These are phyloP conservation scores for Sceloporus undulatus DNA, from an alignment of 2,113 vertebrate species.

Conservation along the genomic window DNA sequence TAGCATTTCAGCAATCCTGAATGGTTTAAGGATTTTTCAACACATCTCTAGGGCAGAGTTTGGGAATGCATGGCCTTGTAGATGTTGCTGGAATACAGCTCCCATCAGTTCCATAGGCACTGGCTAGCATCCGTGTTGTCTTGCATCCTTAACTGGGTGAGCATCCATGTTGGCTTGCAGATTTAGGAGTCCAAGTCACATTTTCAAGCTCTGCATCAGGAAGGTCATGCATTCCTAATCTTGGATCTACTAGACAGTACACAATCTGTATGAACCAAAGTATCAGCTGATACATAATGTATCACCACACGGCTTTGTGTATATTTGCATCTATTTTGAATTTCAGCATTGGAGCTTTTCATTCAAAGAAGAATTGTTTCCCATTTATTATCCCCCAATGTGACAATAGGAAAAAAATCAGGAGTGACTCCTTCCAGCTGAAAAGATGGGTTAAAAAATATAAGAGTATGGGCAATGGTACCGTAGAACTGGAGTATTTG, in stretches of 20 bases:
- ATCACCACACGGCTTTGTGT: neutral
- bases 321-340: neutral
- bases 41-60: too few species aligned
- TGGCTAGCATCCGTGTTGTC: too few species aligned
- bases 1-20: neutral
- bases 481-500: neutral
- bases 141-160: too few species aligned
- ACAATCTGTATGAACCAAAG: neutral
- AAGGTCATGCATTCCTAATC: neutral
- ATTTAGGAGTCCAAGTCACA: too few species aligned
- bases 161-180: too few species aligned
- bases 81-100: too few species aligned
- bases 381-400: neutral
- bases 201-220: too few species aligned
- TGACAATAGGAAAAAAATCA: neutral
- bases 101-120: too few species aligned
- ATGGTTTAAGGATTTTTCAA: neutral
- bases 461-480: neutral
- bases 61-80: neutral
- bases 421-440: neutral
- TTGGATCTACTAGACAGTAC: neutral
- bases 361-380: neutral
- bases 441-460: neutral
- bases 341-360: neutral
- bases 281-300: too few species aligned